Evolutionary conservation across 2,888 invertebrate species (phyloP).

Genomic region (Scaptomyza flava): DNA sequence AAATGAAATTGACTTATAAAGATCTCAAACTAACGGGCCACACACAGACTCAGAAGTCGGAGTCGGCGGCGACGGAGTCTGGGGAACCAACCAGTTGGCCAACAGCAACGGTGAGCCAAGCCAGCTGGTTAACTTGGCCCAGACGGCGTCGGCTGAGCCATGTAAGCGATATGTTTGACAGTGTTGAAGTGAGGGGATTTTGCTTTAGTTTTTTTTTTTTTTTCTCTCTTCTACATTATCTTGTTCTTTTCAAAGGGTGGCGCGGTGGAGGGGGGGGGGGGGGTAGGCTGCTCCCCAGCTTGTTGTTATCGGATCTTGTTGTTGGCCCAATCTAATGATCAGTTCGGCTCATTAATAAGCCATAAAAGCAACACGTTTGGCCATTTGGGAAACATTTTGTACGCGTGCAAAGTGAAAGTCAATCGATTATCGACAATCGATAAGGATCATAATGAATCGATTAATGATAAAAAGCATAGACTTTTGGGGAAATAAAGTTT

Average conservation of each 20-base stretch:
- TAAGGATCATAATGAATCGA: conserved; percentile 16
- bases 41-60: conserved; percentile 57
- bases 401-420: conserved; percentile 63
- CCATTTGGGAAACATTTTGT: conserved; percentile 20
- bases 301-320: conserved; percentile 48
- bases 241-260: conserved; percentile 12
- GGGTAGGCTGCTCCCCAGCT: not conserved
- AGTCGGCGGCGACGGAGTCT: not conserved
- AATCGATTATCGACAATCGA: conserved; percentile 25
- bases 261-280: too few relatives aligned
- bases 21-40: conserved; percentile 80
- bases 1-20: conserved; percentile 74
- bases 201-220: conserved; percentile 38
- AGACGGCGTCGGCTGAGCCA: conserved; percentile 40
- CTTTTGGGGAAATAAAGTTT: not conserved
- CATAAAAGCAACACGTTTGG: conserved; percentile 76
- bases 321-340: conserved; percentile 67
- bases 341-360: conserved; percentile 73
- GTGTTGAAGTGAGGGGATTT: conserved; percentile 36
- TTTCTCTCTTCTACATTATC: not conserved
- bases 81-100: conserved; percentile 46
- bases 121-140: conserved; percentile 50
- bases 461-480: conserved; percentile 1
- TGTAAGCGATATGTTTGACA: conserved; percentile 63
- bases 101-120: conserved; percentile 4